Percentiles rank a stretch among this genome's conserved stretches.
Evolutionary conservation across 1,140 invertebrate genomes (phyloP).

Genomic region (Zaprionus tsacasi): DNA sequence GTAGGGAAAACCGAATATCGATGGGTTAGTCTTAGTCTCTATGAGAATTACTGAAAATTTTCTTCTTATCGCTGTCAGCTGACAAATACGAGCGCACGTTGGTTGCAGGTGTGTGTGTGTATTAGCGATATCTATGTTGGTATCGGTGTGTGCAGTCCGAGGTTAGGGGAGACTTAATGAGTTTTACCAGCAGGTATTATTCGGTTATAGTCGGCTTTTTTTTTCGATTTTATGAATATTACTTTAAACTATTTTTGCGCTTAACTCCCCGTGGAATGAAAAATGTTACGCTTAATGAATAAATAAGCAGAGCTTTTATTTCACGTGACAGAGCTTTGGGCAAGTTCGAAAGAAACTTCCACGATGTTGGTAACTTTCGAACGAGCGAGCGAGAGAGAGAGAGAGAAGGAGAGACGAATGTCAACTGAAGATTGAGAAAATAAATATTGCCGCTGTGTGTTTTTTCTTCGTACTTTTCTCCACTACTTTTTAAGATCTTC

Average conservation of each 20-base stretch:
- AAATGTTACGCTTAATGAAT: slow-evolving; percentile 33
- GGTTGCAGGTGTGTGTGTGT: neutral
- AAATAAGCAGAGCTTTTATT: slow-evolving; percentile 69
- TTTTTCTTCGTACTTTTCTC: neutral
- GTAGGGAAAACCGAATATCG: neutral
- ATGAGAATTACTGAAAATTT: slow-evolving; percentile 6
- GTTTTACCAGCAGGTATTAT: neutral
- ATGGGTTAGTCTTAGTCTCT: neutral
- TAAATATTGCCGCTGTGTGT: slow-evolving; percentile 10
- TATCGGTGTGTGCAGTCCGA: neutral
- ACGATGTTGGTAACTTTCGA: slow-evolving; percentile 43
- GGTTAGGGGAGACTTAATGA: neutral
- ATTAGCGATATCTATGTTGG: neutral
- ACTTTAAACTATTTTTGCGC: slow-evolving; percentile 12
- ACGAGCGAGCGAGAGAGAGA: slow-evolving; percentile 4
- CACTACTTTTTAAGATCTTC: neutral
- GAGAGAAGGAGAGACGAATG: slow-evolving; percentile 1
- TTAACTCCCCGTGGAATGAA: slow-evolving; percentile 31
- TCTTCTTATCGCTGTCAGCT: slow-evolving; percentile 50
- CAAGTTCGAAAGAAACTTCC: slow-evolving; percentile 69
- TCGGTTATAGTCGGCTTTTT: neutral
- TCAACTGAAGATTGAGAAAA: slow-evolving; percentile 2
- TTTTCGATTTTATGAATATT: neutral
- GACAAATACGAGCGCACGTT: slow-evolving; percentile 33
- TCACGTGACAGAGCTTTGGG: slow-evolving; percentile 77